Evolutionary conservation across 2,888 invertebrate species (phyloP).

Genomic region (Thymelicus lineola): DNA sequence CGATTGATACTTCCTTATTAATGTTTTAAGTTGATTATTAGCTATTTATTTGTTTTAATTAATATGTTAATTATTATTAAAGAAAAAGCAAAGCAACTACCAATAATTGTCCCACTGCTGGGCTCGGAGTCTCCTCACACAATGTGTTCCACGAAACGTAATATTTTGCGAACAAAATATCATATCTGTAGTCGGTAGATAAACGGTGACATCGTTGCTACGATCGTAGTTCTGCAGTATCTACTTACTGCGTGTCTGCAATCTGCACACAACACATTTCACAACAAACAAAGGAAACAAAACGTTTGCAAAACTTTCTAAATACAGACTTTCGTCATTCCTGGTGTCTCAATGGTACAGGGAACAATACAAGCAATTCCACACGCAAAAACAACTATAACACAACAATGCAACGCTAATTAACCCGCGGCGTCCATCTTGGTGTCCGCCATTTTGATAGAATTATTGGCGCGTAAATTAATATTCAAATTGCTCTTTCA

Average conservation of each 20-base stretch:
- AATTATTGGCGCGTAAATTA: constrained; percentile 72
- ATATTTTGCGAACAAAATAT: too few species aligned
- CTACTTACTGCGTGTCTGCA: not conserved
- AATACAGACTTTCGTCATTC: constrained; percentile 52
- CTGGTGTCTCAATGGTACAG: constrained; percentile 38
- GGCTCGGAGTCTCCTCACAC: too few species aligned
- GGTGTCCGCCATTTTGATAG: constrained; percentile 64
- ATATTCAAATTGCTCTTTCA: constrained; percentile 75
- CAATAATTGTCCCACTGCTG: too few species aligned
- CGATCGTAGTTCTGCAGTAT: not conserved
- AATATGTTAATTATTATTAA: too few species aligned
- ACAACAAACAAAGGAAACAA: constrained; percentile 6
- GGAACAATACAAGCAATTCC: constrained; percentile 54
- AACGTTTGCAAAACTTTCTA: constrained; percentile 45
- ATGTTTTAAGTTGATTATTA: too few species aligned
- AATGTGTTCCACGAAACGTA: too few species aligned
- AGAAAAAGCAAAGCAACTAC: too few species aligned
- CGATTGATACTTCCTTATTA: too few species aligned
- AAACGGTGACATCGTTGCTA: not conserved
- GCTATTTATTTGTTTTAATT: too few species aligned
- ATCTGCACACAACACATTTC: constrained; percentile 5
- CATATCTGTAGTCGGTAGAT: not conserved
- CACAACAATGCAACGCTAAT: constrained; percentile 66
- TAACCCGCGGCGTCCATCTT: constrained; percentile 58
- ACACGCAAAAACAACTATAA: constrained; percentile 57